Evolutionary conservation across 2,797 vertebrate species (phyloP).

Genomic region (Phyllotis vaccarum): DNA sequence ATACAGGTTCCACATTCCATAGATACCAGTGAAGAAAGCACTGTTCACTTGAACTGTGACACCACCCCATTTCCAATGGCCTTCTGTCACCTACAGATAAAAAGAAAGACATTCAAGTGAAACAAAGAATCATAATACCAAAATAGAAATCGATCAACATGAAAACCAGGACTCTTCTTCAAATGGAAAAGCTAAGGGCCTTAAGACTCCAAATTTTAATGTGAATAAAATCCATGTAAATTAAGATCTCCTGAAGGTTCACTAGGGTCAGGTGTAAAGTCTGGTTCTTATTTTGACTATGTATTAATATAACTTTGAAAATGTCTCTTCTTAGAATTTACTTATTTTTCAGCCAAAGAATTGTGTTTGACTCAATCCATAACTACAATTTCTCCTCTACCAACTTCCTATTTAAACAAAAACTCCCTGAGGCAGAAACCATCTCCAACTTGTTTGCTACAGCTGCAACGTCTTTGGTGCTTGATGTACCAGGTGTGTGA

Average conservation of each 20-base stretch:
- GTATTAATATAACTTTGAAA: background rate
- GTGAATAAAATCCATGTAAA: background rate
- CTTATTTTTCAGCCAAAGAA: background rate
- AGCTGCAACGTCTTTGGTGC: background rate
- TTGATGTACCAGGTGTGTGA: background rate
- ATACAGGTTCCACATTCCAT: slow-evolving; percentile 99
- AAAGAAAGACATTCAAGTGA: background rate
- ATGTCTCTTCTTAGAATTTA: background rate
- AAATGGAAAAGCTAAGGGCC: background rate
- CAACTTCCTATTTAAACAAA: background rate
- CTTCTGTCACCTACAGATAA: slow-evolving; percentile 93
- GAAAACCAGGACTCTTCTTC: background rate
- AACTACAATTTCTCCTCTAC: background rate
- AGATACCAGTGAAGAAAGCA: slow-evolving; percentile 98
- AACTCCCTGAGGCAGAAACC: background rate
- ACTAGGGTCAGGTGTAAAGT: background rate
- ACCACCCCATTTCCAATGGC: slow-evolving; percentile 97
- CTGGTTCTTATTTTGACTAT: background rate
- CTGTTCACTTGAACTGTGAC: slow-evolving; percentile 95
- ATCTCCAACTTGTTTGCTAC: background rate
- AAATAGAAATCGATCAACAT: background rate
- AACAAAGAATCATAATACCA: background rate
- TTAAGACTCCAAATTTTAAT: background rate
- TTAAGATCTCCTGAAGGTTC: background rate
- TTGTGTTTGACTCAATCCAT: background rate